A percentile compares a stretch with the other conserved stretches of the same genome.
These are phyloP conservation scores for Coryphaenoides rupestris DNA, from an alignment of 2,113 vertebrate genomes.

Conservation along the genomic window DNA sequence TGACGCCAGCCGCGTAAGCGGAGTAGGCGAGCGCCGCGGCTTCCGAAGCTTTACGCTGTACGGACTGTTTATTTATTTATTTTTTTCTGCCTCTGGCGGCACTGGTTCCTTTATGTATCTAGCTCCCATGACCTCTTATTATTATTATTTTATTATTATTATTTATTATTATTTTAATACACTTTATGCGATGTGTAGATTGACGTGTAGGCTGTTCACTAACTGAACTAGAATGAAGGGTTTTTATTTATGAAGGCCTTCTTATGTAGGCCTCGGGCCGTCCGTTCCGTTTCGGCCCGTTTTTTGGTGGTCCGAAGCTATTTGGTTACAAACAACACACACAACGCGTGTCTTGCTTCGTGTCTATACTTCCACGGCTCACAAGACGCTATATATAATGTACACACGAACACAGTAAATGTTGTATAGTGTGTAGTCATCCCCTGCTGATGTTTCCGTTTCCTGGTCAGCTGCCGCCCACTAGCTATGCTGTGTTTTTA, in stretches of 20 bases:
- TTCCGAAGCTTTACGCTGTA: constrained; percentile 5
- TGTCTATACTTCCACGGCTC: not conserved
- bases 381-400: not conserved
- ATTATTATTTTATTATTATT: too few relatives aligned
- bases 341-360: not conserved
- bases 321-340: constrained; percentile 26
- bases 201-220: too few relatives aligned
- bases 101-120: not conserved
- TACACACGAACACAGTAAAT: constrained; percentile 30
- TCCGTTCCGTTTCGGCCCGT: constrained; percentile 43
- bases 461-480: constrained; percentile 76
- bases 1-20: not conserved
- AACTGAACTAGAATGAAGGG: constrained; percentile 35
- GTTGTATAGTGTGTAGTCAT: constrained; percentile 43
- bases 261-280: constrained; percentile 47
- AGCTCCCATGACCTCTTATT: too few relatives aligned
- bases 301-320: constrained; percentile 62
- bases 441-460: constrained; percentile 67
- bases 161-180: too few relatives aligned
- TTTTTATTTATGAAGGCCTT: constrained; percentile 50
- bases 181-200: too few relatives aligned
- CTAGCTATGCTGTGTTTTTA: constrained; percentile 77
- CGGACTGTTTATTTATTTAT: too few relatives aligned
- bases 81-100: constrained; percentile 12
- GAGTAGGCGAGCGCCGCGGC: constrained; percentile 37